These are phyloP conservation scores for Pantherophis vulpinus DNA, from an alignment of 2,797 vertebrate genomes.

Conservation along the genomic window DNA sequence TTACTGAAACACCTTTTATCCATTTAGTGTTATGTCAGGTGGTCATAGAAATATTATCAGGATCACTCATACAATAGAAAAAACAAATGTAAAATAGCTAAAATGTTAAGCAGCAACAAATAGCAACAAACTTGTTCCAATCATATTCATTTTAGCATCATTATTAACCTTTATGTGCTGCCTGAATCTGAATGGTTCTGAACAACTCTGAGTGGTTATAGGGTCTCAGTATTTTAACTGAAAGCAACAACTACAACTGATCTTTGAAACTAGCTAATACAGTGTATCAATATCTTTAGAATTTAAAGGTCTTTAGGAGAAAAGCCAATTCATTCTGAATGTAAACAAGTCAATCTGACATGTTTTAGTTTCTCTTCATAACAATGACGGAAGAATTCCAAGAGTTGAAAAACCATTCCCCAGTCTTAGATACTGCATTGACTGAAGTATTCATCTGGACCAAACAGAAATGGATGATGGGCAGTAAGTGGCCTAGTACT, in stretches of 20 bases:
- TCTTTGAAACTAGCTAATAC: neutral
- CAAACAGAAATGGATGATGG: neutral
- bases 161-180: neutral
- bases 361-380: neutral
- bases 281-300: neutral
- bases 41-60: neutral
- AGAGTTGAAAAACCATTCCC: neutral
- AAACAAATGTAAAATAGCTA: neutral
- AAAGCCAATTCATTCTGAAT: slow-evolving; percentile 1
- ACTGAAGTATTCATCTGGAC: neutral
- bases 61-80: neutral
- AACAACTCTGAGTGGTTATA: neutral
- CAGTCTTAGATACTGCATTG: neutral
- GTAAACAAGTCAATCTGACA: neutral
- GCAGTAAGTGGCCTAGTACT: neutral
- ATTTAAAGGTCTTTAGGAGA: neutral
- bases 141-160: neutral
- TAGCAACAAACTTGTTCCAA: neutral
- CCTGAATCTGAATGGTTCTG: neutral
- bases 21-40: neutral
- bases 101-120: neutral
- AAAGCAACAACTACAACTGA: neutral
- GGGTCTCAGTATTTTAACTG: neutral
- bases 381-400: neutral
- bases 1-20: neutral